Base-by-base conservation (phyloP, 2,113 vertebrate genomes). In the Electrona antarctica region DNA sequence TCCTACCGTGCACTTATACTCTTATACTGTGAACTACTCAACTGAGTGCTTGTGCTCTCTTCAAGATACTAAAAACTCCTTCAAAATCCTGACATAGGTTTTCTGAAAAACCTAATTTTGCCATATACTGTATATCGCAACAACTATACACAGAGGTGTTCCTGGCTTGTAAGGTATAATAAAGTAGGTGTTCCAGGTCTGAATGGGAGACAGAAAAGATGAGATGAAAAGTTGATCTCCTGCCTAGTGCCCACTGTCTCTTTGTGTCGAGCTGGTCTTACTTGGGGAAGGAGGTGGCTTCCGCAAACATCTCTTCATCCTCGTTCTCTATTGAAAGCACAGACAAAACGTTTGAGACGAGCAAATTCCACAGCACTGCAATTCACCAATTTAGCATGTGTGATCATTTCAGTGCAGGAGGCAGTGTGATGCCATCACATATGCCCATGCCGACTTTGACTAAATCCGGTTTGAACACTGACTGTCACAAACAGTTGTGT, bases 281-380 rank as follows among this genome's bases (percentile, higher is more conserved):
- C 97, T 95, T 64, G 94, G 95, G 66, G 94, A 95, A 13, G 85
- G 87, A 12, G 93, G 93, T 75, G 94, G 93, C 70, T 93, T 97
- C 63, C 76, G 71, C 55, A 82, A 77, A 46, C 85, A 84, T 79
- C 91, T 93, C 83, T 90, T 92, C 62, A 91, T 93, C 66, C 89
- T 92, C 33, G 93, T 67, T 79, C 84, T 95, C 97, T 98, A 89
- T 49, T 15, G 79, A 88, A 82, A 21, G 85, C 71, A 71, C n/a
- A 66, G 64, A 69, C 45, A 12, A 13, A 50, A 78, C 21, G 21
- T 21, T 21, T 21, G 21, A 21, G 21, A 21, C 21, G 21, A 21
- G 21, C 2, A 21, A 21, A 21, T 21, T 21, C 21, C 21, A 21
- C 21, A 21, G 21, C 21, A 21, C 21, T 21, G 21, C 21, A 21